A percentile compares a stretch with the other conserved stretches of the same genome.
phyloP scores from a whole-genome alignment of 2,888 invertebrate species.

The Biston betularia region DNA sequence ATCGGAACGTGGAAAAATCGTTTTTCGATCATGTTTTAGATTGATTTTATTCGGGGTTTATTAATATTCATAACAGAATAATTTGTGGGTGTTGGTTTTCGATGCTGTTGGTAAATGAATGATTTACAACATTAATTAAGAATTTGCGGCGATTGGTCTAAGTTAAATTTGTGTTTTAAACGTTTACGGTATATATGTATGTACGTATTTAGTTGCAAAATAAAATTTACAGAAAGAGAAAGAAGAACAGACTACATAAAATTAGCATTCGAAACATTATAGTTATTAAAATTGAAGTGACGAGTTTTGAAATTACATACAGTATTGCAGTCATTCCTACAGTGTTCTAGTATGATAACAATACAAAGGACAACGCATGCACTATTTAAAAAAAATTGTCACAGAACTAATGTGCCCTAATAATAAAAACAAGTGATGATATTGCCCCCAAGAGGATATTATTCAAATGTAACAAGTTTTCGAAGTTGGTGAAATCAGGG shows the following conservation, averaged over 20 bases:
- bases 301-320: too few species aligned
- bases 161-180: neutral
- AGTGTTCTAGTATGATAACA: too few species aligned
- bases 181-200: too few species aligned
- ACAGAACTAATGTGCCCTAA: constrained; percentile 17
- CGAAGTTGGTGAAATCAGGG: constrained; percentile 6
- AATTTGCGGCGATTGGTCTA: neutral
- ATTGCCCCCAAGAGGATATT: neutral
- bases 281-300: too few species aligned
- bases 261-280: too few species aligned
- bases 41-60: constrained; percentile 33
- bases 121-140: constrained; percentile 27
- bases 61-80: constrained; percentile 30
- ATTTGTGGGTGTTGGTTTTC: constrained; percentile 20
- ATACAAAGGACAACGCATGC: too few species aligned
- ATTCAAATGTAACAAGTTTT: neutral
- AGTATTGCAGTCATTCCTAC: too few species aligned
- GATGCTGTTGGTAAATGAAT: constrained; percentile 20
- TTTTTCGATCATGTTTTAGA: constrained; percentile 37
- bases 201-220: too few species aligned
- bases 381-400: constrained; percentile 11
- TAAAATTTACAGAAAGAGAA: too few species aligned
- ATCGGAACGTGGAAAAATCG: constrained; percentile 35
- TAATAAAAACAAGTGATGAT: constrained; percentile 32
- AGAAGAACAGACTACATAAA: too few species aligned